These are phyloP conservation scores for Chrysaora quinquecirrha DNA, from an alignment of 30 jellyfish, hydroid and myxozoan genomes.

Conservation along the genomic window DNA sequence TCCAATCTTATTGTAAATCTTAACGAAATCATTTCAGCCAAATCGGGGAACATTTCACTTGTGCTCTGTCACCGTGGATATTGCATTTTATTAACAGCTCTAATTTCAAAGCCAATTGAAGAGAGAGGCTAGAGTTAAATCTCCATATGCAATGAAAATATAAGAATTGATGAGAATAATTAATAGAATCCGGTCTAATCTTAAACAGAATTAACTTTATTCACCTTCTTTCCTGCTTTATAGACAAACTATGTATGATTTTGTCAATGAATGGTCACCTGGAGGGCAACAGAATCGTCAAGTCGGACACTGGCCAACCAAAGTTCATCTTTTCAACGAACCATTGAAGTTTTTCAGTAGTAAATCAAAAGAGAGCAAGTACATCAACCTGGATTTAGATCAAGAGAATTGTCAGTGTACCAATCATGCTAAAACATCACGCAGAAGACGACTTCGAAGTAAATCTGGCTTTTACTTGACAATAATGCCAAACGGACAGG, in stretches of 20 bases:
- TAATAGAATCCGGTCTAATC: conserved; percentile 59
- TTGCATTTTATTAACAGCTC: neutral
- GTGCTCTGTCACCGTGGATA: too few species aligned
- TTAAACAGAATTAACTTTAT: conserved; percentile 17
- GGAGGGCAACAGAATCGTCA: conserved; percentile 30
- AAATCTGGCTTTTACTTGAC: conserved; percentile 96
- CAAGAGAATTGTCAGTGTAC: conserved; percentile 77
- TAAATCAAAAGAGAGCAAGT: conserved; percentile 33
- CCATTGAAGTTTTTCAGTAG: conserved; percentile 13
- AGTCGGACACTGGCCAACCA: conserved; percentile 31
- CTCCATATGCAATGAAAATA: neutral
- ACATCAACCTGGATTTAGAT: conserved; percentile 27
- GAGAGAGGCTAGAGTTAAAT: neutral
- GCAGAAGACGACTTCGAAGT: conserved; percentile 94
- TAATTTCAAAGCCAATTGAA: neutral
- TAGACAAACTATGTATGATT: conserved; percentile 86
- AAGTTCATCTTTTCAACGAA: conserved; percentile 23
- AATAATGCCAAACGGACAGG: conserved; percentile 98
- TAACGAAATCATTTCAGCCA: too few species aligned
- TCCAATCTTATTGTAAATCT: neutral
- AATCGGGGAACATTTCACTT: too few species aligned
- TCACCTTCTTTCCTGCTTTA: conserved; percentile 21
- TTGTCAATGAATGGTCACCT: conserved; percentile 79
- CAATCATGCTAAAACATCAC: conserved; percentile 93
- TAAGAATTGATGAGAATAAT: neutral